These are phyloP conservation scores for Rhysida immarginata DNA, from an alignment of 1,140 invertebrate genomes.

Conservation along the genomic window DNA sequence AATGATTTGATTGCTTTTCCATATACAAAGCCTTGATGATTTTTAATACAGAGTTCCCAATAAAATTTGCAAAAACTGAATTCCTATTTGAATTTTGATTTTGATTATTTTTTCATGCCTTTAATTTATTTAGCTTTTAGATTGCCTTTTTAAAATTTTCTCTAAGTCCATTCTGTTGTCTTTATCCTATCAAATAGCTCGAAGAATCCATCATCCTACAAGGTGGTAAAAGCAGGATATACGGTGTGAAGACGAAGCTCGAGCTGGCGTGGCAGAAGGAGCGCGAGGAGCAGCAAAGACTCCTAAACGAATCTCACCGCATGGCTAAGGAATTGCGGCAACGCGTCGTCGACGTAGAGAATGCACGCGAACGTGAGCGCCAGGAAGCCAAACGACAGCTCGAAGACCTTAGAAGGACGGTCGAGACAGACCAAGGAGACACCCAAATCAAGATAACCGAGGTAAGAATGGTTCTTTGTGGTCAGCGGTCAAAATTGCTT, in stretches of 20 bases:
- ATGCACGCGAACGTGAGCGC: constrained; percentile 73
- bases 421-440: constrained; percentile 78
- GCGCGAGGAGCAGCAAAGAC: constrained; percentile 72
- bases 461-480: no score
- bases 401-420: constrained; percentile 63
- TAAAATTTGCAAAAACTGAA: no score
- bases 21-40: no score
- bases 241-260: constrained; percentile 69
- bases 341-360: constrained; percentile 45
- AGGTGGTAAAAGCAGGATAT: constrained; percentile 51
- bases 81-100: not conserved
- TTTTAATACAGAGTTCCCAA: no score
- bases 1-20: no score
- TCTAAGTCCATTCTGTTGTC: constrained; percentile 7
- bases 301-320: constrained; percentile 78
- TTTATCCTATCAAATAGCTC: constrained; percentile 17
- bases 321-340: constrained; percentile 61
- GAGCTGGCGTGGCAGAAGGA: constrained; percentile 93
- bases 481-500: no score
- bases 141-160: not conserved
- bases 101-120: constrained; percentile 1
- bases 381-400: constrained; percentile 67
- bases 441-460: constrained; percentile 62
- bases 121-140: constrained; percentile 7
- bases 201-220: constrained; percentile 33